Percentiles rank a stretch among this genome's conserved stretches.
phyloP scores from a whole-genome alignment of 92 coral and sea anemone species.

The Pocillopora grandis region DNA sequence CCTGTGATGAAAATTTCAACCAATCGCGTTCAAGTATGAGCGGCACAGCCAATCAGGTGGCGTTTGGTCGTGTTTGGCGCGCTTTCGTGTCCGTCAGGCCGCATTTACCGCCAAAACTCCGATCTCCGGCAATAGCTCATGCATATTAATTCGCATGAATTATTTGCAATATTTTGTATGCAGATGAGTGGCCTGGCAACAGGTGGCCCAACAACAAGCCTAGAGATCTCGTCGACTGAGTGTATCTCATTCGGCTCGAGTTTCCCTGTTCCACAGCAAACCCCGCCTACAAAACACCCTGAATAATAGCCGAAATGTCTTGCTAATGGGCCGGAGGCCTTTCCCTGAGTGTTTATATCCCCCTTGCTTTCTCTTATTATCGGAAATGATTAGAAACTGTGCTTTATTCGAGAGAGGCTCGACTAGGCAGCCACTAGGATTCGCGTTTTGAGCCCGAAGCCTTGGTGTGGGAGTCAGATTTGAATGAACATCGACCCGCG shows the following conservation, averaged over 20 bases:
- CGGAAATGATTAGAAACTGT: conserved; percentile 77
- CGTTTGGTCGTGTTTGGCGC: conserved; percentile 49
- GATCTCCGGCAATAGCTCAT: conserved; percentile 39
- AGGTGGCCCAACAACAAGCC: conserved; percentile 77
- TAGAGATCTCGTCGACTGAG: conserved; percentile 39
- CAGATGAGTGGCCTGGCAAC: conserved; percentile 94
- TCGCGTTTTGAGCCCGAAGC: conserved; percentile 45
- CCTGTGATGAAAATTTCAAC: conserved; percentile 26
- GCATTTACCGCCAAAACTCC: conserved; percentile 52
- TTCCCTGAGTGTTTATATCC: conserved; percentile 31
- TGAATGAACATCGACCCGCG: conserved; percentile 76
- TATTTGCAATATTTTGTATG: conserved; percentile 82
- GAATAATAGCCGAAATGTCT: conserved; percentile 33
- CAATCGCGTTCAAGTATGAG: conserved; percentile 14
- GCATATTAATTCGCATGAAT: conserved; percentile 64
- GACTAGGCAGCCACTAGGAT: conserved; percentile 64
- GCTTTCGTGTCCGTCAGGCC: conserved; percentile 45
- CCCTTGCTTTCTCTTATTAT: conserved; percentile 47
- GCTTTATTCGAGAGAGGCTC: conserved; percentile 51
- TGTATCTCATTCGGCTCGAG: conserved; percentile 23
- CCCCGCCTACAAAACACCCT: conserved; percentile 61
- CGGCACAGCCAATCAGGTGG: conserved; percentile 34
- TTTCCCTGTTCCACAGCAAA: conserved; percentile 43
- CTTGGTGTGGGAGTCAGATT: conserved; percentile 75
- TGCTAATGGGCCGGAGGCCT: conserved; percentile 37